Conservation (phyloP, 2,113 vertebrate species). For the Smithornis capensis region DNA sequence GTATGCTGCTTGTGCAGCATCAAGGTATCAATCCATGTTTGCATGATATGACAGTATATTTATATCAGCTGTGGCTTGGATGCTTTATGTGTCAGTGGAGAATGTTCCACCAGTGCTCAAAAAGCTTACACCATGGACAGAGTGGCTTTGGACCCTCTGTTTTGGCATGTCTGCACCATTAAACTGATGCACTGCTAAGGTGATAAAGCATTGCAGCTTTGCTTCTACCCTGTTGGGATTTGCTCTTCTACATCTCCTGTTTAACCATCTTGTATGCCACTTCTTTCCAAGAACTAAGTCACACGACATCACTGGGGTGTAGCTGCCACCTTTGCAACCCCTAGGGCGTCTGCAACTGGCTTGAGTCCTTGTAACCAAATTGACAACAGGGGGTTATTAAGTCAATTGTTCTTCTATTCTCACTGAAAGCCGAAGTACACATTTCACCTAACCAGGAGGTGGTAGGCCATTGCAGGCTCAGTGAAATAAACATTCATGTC, state of each 20-base stretch:
- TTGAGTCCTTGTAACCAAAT: background rate
- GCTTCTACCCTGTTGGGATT: background rate
- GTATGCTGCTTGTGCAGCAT: background rate
- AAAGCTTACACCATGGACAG: accelerated
- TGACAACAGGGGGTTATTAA: background rate
- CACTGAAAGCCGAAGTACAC: background rate
- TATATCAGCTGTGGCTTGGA: background rate
- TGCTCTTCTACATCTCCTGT: background rate
- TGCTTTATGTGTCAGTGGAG: background rate
- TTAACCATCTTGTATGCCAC: background rate
- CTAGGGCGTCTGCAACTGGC: background rate
- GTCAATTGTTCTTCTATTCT: background rate
- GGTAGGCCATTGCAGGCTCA: background rate
- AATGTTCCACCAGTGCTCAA: background rate
- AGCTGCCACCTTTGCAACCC: background rate
- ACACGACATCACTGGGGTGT: background rate
- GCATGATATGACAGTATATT: background rate
- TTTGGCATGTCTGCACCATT: background rate
- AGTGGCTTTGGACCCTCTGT: background rate
- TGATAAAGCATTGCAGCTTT: background rate
- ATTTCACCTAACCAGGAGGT: background rate
- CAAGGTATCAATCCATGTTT: background rate
- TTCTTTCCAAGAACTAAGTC: background rate
- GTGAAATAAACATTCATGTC: background rate
- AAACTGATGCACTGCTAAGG: background rate